A percentile compares a stretch with the other conserved stretches of the same genome.
Conservation (phyloP, 2,797 vertebrate genomes). For the Tolypeutes matacus region DNA sequence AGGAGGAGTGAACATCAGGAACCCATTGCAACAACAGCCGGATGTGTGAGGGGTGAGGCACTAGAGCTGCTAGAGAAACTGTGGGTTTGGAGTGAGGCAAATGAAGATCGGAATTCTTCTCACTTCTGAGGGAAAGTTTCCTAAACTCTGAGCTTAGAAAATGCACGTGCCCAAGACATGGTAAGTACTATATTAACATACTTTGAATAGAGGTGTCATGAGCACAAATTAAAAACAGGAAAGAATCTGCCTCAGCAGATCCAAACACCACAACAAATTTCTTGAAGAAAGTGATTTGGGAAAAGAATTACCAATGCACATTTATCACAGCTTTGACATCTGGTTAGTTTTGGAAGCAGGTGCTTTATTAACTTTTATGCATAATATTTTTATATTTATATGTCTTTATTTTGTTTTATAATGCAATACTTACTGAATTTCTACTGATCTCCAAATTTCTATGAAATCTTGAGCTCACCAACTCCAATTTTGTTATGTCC, state of each 20-base stretch:
- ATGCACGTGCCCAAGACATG: background rate
- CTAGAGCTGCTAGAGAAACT: background rate
- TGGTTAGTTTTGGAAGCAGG: background rate
- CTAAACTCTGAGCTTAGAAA: background rate
- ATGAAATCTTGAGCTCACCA: background rate
- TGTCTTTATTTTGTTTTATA: background rate
- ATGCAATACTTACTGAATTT: conserved; percentile 7
- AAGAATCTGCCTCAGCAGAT: background rate
- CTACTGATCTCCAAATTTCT: background rate
- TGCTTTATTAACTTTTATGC: background rate
- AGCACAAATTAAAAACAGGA: background rate
- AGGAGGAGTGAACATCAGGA: background rate
- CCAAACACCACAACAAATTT: conserved; percentile 14
- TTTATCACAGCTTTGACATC: background rate
- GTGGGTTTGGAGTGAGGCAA: background rate
- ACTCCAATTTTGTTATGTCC: background rate
- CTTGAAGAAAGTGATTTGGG: background rate
- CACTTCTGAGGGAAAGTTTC: background rate
- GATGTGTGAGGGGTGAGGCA: background rate
- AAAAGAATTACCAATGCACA: background rate
- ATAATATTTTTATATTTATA: background rate
- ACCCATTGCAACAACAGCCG: rapidly evolving
- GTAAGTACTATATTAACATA: background rate
- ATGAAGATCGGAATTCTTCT: background rate
- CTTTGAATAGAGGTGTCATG: background rate